These are phyloP conservation scores for Drosophila vallismaia DNA, from an alignment of 2,888 invertebrate species.

Conservation along the genomic window DNA sequence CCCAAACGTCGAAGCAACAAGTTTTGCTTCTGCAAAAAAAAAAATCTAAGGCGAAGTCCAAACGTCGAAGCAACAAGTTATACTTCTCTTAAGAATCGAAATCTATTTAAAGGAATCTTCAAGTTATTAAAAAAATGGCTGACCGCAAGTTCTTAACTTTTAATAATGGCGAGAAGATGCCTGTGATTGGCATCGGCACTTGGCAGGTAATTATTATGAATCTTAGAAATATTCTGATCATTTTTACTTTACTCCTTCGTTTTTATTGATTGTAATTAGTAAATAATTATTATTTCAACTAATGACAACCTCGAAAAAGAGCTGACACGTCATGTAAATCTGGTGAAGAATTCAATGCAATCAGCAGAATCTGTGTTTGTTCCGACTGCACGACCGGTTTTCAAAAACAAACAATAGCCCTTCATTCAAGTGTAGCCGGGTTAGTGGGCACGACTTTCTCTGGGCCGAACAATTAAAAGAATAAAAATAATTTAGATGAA, in stretches of 20 bases:
- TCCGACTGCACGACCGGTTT: constrained; percentile 23
- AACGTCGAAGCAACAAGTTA: constrained; percentile 30
- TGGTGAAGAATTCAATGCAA: constrained; percentile 11
- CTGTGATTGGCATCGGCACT: constrained; percentile 90
- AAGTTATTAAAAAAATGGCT: constrained; percentile 12
- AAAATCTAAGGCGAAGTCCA: not conserved
- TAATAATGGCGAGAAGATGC: constrained; percentile 87
- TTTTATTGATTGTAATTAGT: not conserved
- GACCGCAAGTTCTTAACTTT: constrained; percentile 77
- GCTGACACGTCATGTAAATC: constrained; percentile 29
- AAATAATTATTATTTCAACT: constrained; percentile 6
- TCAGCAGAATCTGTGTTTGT: constrained; percentile 6
- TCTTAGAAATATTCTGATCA: not conserved
- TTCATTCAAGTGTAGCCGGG: constrained; percentile 10
- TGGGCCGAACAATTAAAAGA: not conserved
- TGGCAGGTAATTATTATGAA: constrained; percentile 87
- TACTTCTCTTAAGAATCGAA: no score
- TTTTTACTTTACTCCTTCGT: not conserved
- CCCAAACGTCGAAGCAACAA: constrained; percentile 20
- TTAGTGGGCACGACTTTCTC: constrained; percentile 32
- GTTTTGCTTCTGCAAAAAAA: constrained; percentile 1
- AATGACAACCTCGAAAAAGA: not conserved
- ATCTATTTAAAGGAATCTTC: not conserved
- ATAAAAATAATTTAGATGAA: not conserved
- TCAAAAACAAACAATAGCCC: constrained; percentile 20